phyloP scores from a whole-genome alignment of 2,888 invertebrate species.

The Limnephilus marmoratus region DNA sequence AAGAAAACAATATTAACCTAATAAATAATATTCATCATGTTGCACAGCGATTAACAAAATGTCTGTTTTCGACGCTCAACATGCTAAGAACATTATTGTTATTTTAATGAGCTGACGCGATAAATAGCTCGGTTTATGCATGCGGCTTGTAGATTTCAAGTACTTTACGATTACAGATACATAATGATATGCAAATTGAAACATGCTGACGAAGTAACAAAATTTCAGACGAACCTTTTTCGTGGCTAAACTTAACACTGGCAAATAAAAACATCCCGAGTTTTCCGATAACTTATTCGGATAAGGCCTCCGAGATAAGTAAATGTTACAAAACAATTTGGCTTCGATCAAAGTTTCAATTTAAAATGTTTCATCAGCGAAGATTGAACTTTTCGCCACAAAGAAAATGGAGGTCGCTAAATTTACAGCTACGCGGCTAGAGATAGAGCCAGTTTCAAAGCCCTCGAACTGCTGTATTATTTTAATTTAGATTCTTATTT shows the following conservation, averaged over 20 bases:
- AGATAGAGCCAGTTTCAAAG: not conserved
- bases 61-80: constrained; percentile 2
- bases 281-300: not conserved
- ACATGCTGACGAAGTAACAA: constrained; percentile 13
- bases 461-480: not conserved
- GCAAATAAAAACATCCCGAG: not conserved
- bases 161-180: not conserved
- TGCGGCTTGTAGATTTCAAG: not conserved
- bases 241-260: not conserved
- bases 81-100: constrained; percentile 18
- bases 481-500: not conserved
- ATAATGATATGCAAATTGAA: constrained; percentile 17
- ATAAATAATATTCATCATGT: not conserved
- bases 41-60: not conserved
- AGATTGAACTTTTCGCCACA: not conserved
- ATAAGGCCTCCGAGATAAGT: not conserved
- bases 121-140: constrained; percentile 23
- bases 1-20: not conserved
- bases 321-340: not conserved
- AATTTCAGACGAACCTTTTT: not conserved
- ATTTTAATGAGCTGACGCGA: constrained; percentile 27
- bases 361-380: not conserved
- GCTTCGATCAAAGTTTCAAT: not conserved
- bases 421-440: not conserved
- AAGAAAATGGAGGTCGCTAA: not conserved